Conservation (phyloP, 2,113 vertebrate species). For the Hydrolagus affinis region DNA sequence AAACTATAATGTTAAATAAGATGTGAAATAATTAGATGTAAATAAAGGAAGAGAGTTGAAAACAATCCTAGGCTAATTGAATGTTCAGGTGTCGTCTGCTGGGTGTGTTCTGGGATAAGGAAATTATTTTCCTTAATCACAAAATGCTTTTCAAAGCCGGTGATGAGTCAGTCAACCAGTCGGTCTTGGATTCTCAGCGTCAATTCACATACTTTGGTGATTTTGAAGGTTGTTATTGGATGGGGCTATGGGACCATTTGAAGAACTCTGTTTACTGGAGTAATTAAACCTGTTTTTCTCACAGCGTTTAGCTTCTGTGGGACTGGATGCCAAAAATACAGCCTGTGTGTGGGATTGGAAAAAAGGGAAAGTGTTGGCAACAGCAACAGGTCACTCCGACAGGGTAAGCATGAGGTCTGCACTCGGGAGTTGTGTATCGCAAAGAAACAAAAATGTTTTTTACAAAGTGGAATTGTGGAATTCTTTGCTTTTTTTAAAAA, state of each 20-base stretch:
- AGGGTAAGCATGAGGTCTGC: constrained; percentile 52
- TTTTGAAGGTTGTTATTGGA: neutral
- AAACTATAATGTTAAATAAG: too few relatives aligned
- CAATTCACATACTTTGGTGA: neutral
- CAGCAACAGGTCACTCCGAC: constrained; percentile 84
- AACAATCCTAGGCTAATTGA: too few relatives aligned
- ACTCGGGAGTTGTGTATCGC: neutral
- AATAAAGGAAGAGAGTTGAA: too few relatives aligned
- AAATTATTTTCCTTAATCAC: too few relatives aligned
- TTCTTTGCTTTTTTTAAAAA: neutral
- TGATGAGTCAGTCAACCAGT: too few relatives aligned
- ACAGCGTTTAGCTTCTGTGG: constrained; percentile 81
- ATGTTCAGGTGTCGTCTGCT: too few relatives aligned
- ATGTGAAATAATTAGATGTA: too few relatives aligned
- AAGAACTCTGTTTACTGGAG: neutral
- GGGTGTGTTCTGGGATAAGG: too few relatives aligned
- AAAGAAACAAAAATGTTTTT: neutral
- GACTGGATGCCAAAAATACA: constrained; percentile 92
- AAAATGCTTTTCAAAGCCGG: too few relatives aligned
- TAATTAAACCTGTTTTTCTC: constrained; percentile 36
- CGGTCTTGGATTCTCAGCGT: neutral
- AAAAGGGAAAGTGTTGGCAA: constrained; percentile 79
- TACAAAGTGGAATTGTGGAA: too few relatives aligned
- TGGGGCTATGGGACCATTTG: neutral
- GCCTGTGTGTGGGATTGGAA: constrained; percentile 95